Evolutionary conservation across 2,888 invertebrate genomes (phyloP), one percentile per base, ranked within the genome.

Genomic region (Desoria tigrina): DNA sequence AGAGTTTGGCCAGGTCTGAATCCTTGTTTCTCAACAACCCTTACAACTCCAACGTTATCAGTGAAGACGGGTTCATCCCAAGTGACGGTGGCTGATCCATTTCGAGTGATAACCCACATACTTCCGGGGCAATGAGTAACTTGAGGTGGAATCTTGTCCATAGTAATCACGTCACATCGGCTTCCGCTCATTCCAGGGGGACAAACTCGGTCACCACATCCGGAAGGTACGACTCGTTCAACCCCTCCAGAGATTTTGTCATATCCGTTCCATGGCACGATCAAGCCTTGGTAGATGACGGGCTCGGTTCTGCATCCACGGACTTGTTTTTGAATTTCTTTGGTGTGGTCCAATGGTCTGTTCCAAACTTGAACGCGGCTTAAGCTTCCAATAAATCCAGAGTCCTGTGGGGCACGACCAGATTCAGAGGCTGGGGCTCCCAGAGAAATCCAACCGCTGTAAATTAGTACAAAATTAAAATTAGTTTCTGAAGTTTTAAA

Each of bases 331-430:
- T 95, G 94, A 71, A 95, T 88, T 81, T 94, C 94, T 67, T 90
- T 90, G 3, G 93, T 92, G 21, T 94, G 89, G 78, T 95, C 94
- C 1, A 96, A 83, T 42, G 93, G 91, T 53, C 93, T 85, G 76
- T 89, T 90, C 96, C 96, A 97, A 65, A 96, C 87, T 83, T 96
- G 94, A 37, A 94, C 90, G 81, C 95, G 92, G 9, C 94, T 94
- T 45, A 97, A 82, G 77, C 93, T 92, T 28, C 97, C 97, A 84
- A 93, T 92, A 87, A 95, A 95, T n/a, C 94, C 94, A 51, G 88
- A 84, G 81, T 93, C 93, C 0, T 90, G 89, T 78, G 92, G 92
- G 0, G 88, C 87, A 77, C 89, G 89, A n/a, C 88, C 84, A 45
- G 79, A 79, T 4, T 81, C 80, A 79, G 87, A 88, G 73, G 90